These are phyloP conservation scores for Cottus gobio DNA, from an alignment of 2,113 vertebrate genomes.

Conservation along the genomic window DNA sequence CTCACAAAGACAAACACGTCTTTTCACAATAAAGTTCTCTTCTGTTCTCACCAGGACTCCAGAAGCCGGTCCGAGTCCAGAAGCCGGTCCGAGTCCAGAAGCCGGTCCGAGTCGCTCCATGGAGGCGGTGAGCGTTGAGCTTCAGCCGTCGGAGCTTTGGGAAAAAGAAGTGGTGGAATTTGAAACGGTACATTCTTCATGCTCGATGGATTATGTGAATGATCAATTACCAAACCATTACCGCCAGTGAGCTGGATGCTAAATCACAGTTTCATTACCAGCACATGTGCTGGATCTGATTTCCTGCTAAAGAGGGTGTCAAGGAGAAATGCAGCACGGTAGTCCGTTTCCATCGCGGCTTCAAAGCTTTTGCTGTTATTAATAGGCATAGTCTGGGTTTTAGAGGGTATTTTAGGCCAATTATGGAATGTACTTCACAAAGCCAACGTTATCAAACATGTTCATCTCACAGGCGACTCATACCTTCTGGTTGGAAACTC, in stretches of 20 bases:
- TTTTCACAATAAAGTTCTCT: background rate
- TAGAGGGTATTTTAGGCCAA: slow-evolving; percentile 35
- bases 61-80: no score
- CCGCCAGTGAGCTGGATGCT: slow-evolving; percentile 34
- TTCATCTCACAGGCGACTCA: slow-evolving; percentile 2
- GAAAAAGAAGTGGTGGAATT: slow-evolving; percentile 27
- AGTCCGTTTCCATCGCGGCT: slow-evolving; percentile 34
- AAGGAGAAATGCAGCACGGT: slow-evolving; percentile 44
- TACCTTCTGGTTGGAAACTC: background rate
- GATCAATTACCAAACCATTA: slow-evolving; percentile 45
- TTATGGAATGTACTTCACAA: slow-evolving; percentile 25
- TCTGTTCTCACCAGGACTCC: no score
- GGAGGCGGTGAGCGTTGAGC: no score
- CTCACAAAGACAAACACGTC: slow-evolving; percentile 10
- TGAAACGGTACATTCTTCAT: slow-evolving; percentile 33
- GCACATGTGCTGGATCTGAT: slow-evolving; percentile 43
- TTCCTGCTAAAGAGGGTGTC: slow-evolving; percentile 41
- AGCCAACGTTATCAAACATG: slow-evolving; percentile 2
- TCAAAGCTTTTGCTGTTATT: slow-evolving; percentile 41
- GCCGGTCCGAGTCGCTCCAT: no score
- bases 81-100: no score
- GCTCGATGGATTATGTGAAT: slow-evolving; percentile 49
- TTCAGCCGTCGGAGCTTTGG: no score
- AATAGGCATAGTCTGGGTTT: slow-evolving; percentile 39
- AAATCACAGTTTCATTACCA: slow-evolving; percentile 48